Conservation (phyloP, 2,888 invertebrate species). For the Pseudanteris insignis region DNA sequence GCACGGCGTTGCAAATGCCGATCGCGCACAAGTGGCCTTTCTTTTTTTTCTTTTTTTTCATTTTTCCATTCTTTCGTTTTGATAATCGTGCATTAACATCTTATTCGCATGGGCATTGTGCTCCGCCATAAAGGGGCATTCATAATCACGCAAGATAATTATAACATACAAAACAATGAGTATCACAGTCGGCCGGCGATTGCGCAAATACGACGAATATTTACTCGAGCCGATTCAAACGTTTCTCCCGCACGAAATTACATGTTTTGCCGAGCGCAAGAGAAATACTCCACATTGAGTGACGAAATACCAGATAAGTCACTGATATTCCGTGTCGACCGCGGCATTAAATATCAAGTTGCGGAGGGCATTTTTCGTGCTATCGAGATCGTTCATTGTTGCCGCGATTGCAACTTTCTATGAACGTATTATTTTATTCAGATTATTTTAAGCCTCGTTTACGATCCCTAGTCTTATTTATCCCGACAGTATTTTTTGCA, state of each 20-base stretch:
- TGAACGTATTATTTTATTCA: conserved; percentile 14
- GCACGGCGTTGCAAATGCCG: too few species aligned
- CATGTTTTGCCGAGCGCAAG: conserved; percentile 16
- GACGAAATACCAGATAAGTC: conserved; percentile 26
- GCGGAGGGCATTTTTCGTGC: conserved; percentile 11
- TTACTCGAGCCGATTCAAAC: conserved; percentile 20
- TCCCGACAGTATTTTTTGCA: background rate
- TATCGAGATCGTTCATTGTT: conserved; percentile 24
- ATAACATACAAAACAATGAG: conserved; percentile 32
- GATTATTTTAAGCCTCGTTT: conserved; percentile 12
- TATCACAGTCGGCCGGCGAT: conserved; percentile 13
- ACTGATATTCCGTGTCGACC: conserved; percentile 19
- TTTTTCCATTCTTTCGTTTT: conserved; percentile 11
- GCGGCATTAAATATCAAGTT: conserved; percentile 33
- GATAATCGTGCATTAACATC: conserved; percentile 34
- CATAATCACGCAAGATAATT: conserved; percentile 33
- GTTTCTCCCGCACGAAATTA: conserved; percentile 20
- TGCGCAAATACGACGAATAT: conserved; percentile 25
- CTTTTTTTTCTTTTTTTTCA: too few species aligned
- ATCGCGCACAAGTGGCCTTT: too few species aligned
- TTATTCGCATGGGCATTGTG: conserved; percentile 24
- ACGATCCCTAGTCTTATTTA: conserved; percentile 1
- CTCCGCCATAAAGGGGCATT: conserved; percentile 21
- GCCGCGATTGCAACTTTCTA: conserved; percentile 24
- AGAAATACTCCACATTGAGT: conserved; percentile 14